Evolutionary conservation across 2,888 invertebrate species (phyloP).

Genomic region (Scaptomyza caliginosa): DNA sequence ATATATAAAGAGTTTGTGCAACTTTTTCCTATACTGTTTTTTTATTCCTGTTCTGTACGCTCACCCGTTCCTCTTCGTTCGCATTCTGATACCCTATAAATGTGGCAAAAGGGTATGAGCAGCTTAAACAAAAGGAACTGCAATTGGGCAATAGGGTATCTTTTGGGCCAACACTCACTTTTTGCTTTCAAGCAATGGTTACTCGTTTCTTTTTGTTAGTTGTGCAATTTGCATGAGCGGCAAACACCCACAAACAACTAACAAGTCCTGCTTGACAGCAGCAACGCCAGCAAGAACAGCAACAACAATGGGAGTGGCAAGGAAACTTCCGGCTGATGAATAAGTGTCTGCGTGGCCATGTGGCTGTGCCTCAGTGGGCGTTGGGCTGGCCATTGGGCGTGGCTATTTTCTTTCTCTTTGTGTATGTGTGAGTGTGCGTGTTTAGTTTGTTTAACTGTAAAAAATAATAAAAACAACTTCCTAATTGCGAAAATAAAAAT

Average conservation of each 20-base stretch:
- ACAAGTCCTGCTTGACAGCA: conserved; percentile 66
- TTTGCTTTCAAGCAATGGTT: background rate
- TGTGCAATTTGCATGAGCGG: conserved; percentile 76
- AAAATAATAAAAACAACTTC: conserved; percentile 75
- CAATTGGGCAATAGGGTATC: background rate
- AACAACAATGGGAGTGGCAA: conserved; percentile 55
- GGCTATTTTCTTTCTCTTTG: conserved; percentile 35
- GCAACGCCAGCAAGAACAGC: conserved; percentile 33
- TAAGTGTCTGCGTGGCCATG: conserved; percentile 69
- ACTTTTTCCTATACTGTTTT: conserved; percentile 49
- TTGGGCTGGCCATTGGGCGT: conserved; percentile 42
- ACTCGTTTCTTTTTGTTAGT: conserved; percentile 43
- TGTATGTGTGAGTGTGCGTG: conserved; percentile 34
- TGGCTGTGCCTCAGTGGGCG: conserved; percentile 29
- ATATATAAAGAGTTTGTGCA: conserved; percentile 46
- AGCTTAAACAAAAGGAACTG: background rate
- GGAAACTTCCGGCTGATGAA: conserved; percentile 78
- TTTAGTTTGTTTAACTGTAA: conserved; percentile 65
- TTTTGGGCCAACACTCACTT: background rate
- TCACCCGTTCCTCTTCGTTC: conserved; percentile 6
- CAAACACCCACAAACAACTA: conserved; percentile 79
- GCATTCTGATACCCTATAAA: background rate
- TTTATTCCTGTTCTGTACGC: conserved; percentile 11
- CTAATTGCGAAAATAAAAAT: conserved; percentile 77
- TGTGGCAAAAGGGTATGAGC: background rate